Evolutionary conservation across 2,113 vertebrate genomes (phyloP).

Genomic region (Gymnogyps californianus): DNA sequence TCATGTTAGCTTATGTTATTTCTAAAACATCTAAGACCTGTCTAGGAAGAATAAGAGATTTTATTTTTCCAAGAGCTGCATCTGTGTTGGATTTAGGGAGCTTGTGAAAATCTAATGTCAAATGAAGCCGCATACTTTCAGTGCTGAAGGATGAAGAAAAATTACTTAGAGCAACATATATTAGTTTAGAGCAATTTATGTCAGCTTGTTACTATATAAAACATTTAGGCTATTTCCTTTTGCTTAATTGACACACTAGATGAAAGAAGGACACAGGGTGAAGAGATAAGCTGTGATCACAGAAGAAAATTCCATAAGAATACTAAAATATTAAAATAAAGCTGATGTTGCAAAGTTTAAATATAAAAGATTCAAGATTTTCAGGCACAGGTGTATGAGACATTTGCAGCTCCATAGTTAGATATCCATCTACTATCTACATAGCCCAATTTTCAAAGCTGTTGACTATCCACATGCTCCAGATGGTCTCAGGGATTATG

Average conservation of each 20-base stretch:
- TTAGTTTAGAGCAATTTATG: not conserved
- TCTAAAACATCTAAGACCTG: not conserved
- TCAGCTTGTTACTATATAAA: not conserved
- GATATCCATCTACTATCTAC: not conserved
- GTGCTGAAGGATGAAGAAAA: not conserved
- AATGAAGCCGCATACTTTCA: not conserved
- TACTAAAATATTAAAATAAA: not conserved
- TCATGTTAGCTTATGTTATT: not conserved
- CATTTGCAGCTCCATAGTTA: not conserved
- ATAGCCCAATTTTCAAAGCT: not conserved
- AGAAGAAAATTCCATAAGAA: not conserved
- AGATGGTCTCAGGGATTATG: not conserved
- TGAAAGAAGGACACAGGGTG: not conserved
- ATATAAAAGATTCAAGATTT: not conserved
- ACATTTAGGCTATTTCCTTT: not conserved
- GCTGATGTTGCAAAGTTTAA: not conserved
- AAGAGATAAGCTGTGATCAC: not conserved
- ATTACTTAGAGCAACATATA: not conserved
- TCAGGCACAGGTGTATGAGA: not conserved
- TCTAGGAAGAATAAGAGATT: not conserved
- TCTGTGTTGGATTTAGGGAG: conserved; percentile 3
- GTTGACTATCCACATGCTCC: not conserved
- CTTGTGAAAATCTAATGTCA: not conserved
- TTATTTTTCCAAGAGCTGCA: not conserved
- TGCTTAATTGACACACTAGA: not conserved